Percentiles rank a stretch among this genome's conserved stretches.
Evolutionary conservation across 64 coral and sea anemone species (phyloP).

Genomic region (Dendrophyllia cribrosa): DNA sequence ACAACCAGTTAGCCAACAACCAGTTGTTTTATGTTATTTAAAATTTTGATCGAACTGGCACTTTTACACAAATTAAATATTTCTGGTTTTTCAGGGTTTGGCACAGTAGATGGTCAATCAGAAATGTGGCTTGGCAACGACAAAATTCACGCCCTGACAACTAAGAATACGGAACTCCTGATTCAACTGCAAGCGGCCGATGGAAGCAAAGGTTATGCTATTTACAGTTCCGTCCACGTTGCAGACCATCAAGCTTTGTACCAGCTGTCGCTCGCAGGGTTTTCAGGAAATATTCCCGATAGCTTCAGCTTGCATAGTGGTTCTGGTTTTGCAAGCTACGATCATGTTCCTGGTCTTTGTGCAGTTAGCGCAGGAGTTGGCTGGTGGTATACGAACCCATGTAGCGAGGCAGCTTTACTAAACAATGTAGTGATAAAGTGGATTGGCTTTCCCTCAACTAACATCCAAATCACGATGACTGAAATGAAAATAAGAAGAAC

Average conservation of each 20-base stretch:
- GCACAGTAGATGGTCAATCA: neutral
- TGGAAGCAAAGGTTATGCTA: neutral
- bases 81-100: neutral
- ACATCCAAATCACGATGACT: neutral
- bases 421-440: neutral
- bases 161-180: neutral
- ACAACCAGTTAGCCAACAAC: no score
- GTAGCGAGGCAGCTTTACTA: neutral
- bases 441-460: neutral
- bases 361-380: neutral
- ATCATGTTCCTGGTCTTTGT: neutral
- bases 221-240: neutral
- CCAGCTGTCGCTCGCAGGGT: neutral
- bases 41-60: no score
- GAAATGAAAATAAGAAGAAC: constrained; percentile 21
- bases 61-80: neutral
- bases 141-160: constrained; percentile 2
- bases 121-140: constrained; percentile 29
- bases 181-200: neutral
- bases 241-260: neutral
- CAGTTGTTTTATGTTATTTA: no score
- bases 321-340: neutral
- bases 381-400: neutral
- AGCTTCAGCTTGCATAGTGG: neutral
- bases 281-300: constrained; percentile 8